Conservation (phyloP, 2,888 invertebrate species). For the Bruchidius siliquastri region DNA sequence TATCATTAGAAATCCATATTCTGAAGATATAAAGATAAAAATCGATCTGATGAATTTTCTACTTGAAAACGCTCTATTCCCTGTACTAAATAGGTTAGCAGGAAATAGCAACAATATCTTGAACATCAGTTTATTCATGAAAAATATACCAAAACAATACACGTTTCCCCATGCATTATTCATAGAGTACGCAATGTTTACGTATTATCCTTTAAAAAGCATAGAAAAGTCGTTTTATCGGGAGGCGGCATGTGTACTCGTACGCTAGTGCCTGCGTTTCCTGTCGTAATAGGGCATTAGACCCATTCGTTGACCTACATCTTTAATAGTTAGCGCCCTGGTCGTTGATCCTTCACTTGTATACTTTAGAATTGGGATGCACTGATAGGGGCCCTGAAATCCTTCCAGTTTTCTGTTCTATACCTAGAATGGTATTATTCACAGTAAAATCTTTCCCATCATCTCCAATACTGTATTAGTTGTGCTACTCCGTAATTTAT, state of each 20-base stretch:
- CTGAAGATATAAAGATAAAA: too few species aligned
- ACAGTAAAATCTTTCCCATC: too few species aligned
- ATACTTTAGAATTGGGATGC: neutral
- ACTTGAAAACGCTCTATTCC: too few species aligned
- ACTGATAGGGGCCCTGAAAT: too few species aligned
- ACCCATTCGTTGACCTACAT: neutral
- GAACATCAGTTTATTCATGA: neutral
- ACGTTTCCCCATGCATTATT: neutral
- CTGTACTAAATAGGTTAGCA: neutral
- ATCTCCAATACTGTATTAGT: too few species aligned
- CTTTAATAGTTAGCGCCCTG: neutral
- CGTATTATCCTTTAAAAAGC: neutral
- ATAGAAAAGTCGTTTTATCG: neutral
- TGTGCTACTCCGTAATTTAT: too few species aligned
- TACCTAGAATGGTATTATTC: too few species aligned
- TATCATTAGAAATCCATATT: too few species aligned
- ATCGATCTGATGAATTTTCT: too few species aligned
- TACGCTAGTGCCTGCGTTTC: neutral
- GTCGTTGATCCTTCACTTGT: neutral
- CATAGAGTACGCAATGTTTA: neutral
- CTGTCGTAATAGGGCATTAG: neutral
- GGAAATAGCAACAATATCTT: neutral
- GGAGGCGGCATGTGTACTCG: neutral
- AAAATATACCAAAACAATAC: neutral
- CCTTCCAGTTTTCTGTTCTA: too few species aligned